These are phyloP conservation scores for Magallana gigas DNA, from an alignment of 1,140 invertebrate genomes.

Conservation along the genomic window DNA sequence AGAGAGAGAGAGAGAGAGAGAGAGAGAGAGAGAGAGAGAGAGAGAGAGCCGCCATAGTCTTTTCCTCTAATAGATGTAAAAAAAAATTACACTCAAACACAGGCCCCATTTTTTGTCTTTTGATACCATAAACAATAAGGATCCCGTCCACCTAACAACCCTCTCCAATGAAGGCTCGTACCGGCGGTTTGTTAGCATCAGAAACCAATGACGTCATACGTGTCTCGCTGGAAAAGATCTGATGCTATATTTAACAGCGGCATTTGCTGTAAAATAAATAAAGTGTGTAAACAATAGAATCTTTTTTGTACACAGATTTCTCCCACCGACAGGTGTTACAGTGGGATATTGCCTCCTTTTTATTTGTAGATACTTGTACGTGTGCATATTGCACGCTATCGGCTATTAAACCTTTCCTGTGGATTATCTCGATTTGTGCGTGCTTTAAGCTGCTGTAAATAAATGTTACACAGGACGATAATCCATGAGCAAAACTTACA, in stretches of 20 bases:
- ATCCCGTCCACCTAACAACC: too few species aligned
- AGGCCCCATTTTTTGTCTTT: too few species aligned
- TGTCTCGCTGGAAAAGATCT: conserved; percentile 29
- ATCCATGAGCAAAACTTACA: conserved; percentile 28
- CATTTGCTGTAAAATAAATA: conserved; percentile 35
- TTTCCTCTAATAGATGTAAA: too few species aligned
- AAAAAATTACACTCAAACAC: too few species aligned
- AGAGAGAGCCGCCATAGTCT: too few species aligned
- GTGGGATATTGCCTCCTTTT: not conserved
- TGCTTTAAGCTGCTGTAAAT: conserved; percentile 36
- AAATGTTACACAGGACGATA: conserved; percentile 24
- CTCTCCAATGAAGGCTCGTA: too few species aligned
- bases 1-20: too few species aligned
- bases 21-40: too few species aligned
- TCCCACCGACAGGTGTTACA: not conserved
- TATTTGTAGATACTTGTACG: not conserved
- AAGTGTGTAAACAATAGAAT: conserved; percentile 26
- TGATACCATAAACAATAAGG: too few species aligned
- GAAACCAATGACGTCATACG: conserved; percentile 12
- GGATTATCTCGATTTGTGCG: conserved; percentile 21
- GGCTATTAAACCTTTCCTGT: not conserved
- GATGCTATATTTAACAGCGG: not conserved
- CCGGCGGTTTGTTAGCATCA: not conserved
- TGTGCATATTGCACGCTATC: not conserved
- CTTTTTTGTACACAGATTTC: conserved; percentile 25